A percentile compares a stretch with the other conserved stretches of the same genome.
These are phyloP conservation scores for Hypena proboscidalis DNA, from an alignment of 2,888 invertebrate species.

Conservation along the genomic window DNA sequence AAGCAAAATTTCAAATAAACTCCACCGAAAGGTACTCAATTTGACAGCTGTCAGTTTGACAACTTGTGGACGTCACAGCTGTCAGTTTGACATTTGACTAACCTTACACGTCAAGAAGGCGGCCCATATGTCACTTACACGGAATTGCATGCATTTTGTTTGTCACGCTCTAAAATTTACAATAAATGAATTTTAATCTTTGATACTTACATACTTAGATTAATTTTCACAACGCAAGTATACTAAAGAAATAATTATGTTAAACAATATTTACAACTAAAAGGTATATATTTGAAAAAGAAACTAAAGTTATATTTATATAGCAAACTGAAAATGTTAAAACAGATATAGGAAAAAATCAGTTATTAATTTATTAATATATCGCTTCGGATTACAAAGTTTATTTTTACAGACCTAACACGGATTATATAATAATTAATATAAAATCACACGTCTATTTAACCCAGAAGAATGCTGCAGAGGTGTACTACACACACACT, in stretches of 20 bases:
- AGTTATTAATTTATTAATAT: too few relatives aligned
- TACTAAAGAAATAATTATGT: slow-evolving; percentile 17
- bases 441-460: too few relatives aligned
- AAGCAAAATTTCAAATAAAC: slow-evolving; percentile 27
- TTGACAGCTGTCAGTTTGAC: slow-evolving; percentile 49
- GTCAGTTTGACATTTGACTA: slow-evolving; percentile 70
- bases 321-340: slow-evolving; percentile 20
- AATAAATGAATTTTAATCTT: slow-evolving; percentile 40
- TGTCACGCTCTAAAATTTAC: slow-evolving; percentile 83
- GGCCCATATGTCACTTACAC: slow-evolving; percentile 69
- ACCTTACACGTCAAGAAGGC: slow-evolving; percentile 78
- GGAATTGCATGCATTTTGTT: slow-evolving; percentile 78
- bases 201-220: slow-evolving; percentile 15
- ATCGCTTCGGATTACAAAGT: too few relatives aligned
- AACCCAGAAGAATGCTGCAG: too few relatives aligned
- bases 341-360: too few relatives aligned
- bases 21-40: slow-evolving; percentile 37
- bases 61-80: slow-evolving; percentile 44
- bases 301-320: slow-evolving; percentile 13
- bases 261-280: slow-evolving; percentile 30
- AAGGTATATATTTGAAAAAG: slow-evolving; percentile 9
- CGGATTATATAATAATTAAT: too few relatives aligned
- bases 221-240: slow-evolving; percentile 16
- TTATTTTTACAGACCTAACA: too few relatives aligned
- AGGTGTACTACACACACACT: too few relatives aligned